These are phyloP conservation scores for Plestiodon gilberti DNA, from an alignment of 2,113 vertebrate genomes.

Conservation along the genomic window DNA sequence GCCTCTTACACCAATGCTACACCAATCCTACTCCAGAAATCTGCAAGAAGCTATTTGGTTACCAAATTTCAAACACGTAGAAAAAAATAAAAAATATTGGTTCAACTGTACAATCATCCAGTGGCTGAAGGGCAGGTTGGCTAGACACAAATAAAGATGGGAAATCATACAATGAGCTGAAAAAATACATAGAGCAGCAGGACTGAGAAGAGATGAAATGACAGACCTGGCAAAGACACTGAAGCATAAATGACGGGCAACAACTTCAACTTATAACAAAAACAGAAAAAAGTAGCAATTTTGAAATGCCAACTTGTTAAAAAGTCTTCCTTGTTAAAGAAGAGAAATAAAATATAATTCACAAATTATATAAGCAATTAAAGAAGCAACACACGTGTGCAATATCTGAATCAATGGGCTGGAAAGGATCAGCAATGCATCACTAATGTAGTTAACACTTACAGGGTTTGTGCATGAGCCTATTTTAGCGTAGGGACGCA, in stretches of 20 bases:
- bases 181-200: neutral
- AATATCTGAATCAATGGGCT: slow-evolving; percentile 16
- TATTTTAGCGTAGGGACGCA: neutral
- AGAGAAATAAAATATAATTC: neutral
- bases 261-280: neutral
- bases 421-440: neutral
- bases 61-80: no score
- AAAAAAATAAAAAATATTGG: no score
- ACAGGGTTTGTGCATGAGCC: slow-evolving; percentile 33
- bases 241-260: neutral
- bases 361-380: slow-evolving; percentile 3
- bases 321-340: neutral
- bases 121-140: neutral
- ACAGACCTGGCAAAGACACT: neutral
- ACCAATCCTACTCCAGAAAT: no score
- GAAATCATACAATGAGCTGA: no score
- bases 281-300: neutral
- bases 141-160: no score
- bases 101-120: neutral
- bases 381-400: neutral
- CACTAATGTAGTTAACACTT: neutral
- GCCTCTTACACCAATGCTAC: no score
- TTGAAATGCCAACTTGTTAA: neutral
- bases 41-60: no score
- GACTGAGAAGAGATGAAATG: neutral